Percentiles rank a stretch among this genome's conserved stretches.
phyloP scores from a whole-genome alignment of 92 coral and sea anemone genomes.

The Heteractis magnifica region DNA sequence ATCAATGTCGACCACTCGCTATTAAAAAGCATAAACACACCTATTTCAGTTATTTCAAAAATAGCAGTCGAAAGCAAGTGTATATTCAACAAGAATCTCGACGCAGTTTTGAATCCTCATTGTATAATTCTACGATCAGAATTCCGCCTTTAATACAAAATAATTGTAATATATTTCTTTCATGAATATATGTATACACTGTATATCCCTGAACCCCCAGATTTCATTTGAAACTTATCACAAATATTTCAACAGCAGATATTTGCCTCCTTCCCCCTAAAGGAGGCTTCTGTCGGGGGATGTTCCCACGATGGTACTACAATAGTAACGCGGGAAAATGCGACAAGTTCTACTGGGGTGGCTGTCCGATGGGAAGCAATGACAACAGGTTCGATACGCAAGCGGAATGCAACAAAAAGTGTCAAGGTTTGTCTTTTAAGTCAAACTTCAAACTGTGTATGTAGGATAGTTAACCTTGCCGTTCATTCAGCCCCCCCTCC shows the following conservation, averaged over 20 bases:
- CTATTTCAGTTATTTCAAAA: no score
- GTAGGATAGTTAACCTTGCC: neutral
- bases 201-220: neutral
- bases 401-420: conserved; percentile 11
- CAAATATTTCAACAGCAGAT: neutral
- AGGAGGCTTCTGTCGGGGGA: conserved; percentile 33
- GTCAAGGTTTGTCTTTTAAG: conserved; percentile 23
- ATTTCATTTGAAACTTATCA: neutral
- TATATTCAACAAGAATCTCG: no score
- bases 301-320: conserved; percentile 36
- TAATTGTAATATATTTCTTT: no score
- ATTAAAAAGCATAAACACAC: no score
- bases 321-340: conserved; percentile 16
- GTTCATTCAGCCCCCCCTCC: no score
- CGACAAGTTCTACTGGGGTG: conserved; percentile 32
- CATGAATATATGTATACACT: neutral
- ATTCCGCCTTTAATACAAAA: no score
- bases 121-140: no score
- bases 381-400: conserved; percentile 21
- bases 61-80: no score
- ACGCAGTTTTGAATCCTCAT: no score
- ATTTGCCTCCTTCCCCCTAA: conserved; percentile 25
- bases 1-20: no score
- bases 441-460: neutral
- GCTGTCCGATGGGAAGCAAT: conserved; percentile 32